A percentile compares a stretch with the other conserved stretches of the same genome.
Evolutionary conservation across 2,797 vertebrate genomes (phyloP).

Genomic region (Hafferia zeledoni): DNA sequence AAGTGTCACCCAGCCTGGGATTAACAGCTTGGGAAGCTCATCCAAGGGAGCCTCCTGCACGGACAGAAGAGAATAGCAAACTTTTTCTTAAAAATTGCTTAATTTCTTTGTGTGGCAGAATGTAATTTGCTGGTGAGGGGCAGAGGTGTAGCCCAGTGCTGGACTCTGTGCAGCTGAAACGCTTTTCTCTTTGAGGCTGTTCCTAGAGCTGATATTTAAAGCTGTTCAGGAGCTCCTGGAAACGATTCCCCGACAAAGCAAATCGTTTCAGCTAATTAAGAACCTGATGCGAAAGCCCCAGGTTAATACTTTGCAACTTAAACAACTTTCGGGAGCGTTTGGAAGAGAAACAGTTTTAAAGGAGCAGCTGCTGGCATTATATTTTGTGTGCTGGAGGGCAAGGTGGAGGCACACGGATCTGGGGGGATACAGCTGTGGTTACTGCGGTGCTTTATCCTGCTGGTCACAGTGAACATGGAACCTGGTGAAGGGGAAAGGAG

Average conservation of each 20-base stretch:
- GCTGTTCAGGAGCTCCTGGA: slow-evolving; percentile 42
- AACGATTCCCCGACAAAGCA: slow-evolving; percentile 29
- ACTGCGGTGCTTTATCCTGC: background rate
- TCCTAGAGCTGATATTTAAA: slow-evolving; percentile 38
- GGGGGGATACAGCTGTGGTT: rapidly evolving
- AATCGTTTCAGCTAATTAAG: slow-evolving; percentile 64
- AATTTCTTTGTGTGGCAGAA: background rate
- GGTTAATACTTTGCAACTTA: slow-evolving; percentile 56
- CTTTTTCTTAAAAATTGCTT: background rate
- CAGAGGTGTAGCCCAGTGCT: background rate
- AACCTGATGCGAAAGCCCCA: slow-evolving; percentile 40
- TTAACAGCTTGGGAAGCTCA: background rate
- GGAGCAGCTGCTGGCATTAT: background rate
- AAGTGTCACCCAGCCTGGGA: background rate
- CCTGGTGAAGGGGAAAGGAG: background rate
- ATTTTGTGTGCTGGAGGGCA: background rate
- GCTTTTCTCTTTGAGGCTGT: background rate
- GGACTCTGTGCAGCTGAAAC: background rate
- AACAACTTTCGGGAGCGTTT: slow-evolving; percentile 44
- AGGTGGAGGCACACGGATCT: background rate
- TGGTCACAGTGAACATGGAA: rapidly evolving
- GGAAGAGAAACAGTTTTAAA: slow-evolving; percentile 29
- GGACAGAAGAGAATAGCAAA: rapidly evolving
- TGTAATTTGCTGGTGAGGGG: background rate
- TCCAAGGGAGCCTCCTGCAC: background rate